These are phyloP conservation scores for Pyrrhia umbra DNA, from an alignment of 2,888 invertebrate species.

Conservation along the genomic window DNA sequence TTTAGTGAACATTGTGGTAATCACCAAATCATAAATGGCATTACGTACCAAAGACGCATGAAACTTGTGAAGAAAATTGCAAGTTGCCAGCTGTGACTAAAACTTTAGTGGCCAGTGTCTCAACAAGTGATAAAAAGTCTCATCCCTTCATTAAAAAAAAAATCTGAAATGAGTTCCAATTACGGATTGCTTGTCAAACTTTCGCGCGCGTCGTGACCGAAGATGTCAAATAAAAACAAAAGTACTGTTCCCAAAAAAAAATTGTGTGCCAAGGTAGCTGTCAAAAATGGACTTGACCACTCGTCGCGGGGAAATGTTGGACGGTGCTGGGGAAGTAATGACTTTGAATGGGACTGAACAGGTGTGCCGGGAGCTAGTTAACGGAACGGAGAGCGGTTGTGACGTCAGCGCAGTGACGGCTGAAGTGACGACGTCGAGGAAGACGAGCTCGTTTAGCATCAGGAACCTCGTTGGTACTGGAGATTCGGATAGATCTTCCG, in stretches of 20 bases:
- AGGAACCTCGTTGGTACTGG: constrained; percentile 84
- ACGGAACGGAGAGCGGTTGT: constrained; percentile 76
- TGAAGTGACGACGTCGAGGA: constrained; percentile 76
- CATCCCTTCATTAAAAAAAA: constrained; percentile 12
- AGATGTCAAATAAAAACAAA: constrained; percentile 68
- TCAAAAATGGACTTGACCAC: constrained; percentile 88
- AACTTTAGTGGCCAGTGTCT: constrained; percentile 57
- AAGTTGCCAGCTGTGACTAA: constrained; percentile 36
- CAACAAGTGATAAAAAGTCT: constrained; percentile 38
- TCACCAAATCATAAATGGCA: constrained; percentile 7
- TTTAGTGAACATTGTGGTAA: constrained; percentile 53
- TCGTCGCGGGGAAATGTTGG: constrained; percentile 80
- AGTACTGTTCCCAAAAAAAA: constrained; percentile 62
- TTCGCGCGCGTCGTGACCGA: constrained; percentile 59
- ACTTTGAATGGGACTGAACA: constrained; percentile 74
- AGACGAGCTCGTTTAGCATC: constrained; percentile 84
- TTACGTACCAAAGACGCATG: constrained; percentile 9
- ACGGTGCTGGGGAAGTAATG: constrained; percentile 66
- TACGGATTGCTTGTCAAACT: constrained; percentile 58
- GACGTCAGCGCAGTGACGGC: constrained; percentile 78
- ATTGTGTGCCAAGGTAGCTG: constrained; percentile 58
- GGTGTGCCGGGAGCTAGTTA: constrained; percentile 77
- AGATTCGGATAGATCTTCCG: constrained; percentile 77
- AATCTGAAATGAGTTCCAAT: constrained; percentile 66
- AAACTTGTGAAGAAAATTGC: constrained; percentile 9